phyloP scores from a whole-genome alignment of 92 coral and sea anemone genomes.

The Epizoanthus scotinus region DNA sequence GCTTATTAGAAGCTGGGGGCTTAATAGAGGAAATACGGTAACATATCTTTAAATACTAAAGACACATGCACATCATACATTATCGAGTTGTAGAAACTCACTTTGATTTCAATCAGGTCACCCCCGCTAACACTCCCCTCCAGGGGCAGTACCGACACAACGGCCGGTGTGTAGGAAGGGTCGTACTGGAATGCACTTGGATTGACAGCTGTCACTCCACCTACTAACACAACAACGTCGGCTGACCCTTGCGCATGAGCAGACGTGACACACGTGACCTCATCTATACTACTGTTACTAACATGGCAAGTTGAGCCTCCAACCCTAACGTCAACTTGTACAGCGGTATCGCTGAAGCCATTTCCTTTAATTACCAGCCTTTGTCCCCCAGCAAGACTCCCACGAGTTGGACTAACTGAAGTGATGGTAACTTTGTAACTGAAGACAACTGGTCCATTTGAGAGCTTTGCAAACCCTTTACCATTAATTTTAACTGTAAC shows the following conservation, averaged over 20 bases:
- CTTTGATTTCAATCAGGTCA: constrained; percentile 42
- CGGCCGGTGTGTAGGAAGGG: constrained; percentile 18
- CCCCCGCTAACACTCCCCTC: constrained; percentile 68
- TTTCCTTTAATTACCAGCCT: constrained; percentile 55
- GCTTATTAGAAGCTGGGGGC: no score
- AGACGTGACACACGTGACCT: constrained; percentile 71
- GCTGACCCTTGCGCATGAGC: constrained; percentile 36
- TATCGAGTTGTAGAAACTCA: no score
- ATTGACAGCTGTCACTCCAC: constrained; percentile 35
- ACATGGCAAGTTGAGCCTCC: constrained; percentile 63
- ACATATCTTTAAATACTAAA: no score
- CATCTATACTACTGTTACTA: constrained; percentile 49
- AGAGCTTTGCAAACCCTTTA: constrained; percentile 60
- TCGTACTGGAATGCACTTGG: constrained; percentile 48
- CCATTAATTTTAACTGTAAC: constrained; percentile 48
- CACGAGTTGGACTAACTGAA: constrained; percentile 50
- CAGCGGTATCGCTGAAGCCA: constrained; percentile 62
- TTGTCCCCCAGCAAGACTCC: constrained; percentile 72
- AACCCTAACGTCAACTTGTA: constrained; percentile 51
- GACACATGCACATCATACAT: no score
- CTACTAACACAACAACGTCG: constrained; percentile 50
- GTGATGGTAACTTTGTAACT: constrained; percentile 42
- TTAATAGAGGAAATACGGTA: no score
- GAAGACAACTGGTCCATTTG: constrained; percentile 42
- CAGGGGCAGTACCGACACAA: constrained; percentile 31